Conservation (phyloP, 2,888 invertebrate species). For the Pemphredon lugubris region DNA sequence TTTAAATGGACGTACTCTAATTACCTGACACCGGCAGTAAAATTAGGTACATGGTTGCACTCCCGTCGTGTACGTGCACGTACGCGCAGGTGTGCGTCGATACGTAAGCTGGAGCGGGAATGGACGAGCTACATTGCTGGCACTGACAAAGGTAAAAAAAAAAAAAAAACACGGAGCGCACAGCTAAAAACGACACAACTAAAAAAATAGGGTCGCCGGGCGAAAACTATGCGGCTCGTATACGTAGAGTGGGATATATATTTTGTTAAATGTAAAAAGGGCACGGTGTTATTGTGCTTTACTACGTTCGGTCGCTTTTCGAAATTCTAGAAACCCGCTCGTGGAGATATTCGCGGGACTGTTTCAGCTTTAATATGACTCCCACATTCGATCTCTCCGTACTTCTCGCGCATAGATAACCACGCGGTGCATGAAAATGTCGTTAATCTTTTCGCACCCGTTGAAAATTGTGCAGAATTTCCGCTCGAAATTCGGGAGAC, state of each 20-base stretch:
- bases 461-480: background rate
- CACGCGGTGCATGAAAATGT: no score
- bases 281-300: slow-evolving; percentile 22
- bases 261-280: slow-evolving; percentile 39
- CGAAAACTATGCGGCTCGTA: slow-evolving; percentile 34
- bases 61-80: background rate
- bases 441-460: no score
- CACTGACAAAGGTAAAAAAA: slow-evolving; percentile 29
- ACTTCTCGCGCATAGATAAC: no score
- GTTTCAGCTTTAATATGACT: no score
- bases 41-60: slow-evolving; percentile 51
- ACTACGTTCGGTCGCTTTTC: background rate
- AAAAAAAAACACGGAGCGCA: slow-evolving; percentile 10
- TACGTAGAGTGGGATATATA: slow-evolving; percentile 22
- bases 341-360: no score
- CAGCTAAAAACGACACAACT: slow-evolving; percentile 19
- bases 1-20: slow-evolving; percentile 57
- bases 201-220: slow-evolving; percentile 29
- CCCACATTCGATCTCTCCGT: no score
- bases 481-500: background rate
- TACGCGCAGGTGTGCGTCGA: slow-evolving; percentile 5
- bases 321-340: background rate
- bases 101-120: slow-evolving; percentile 22
- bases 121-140: slow-evolving; percentile 27
- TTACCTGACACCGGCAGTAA: slow-evolving; percentile 55